Conservation (phyloP, 2,888 invertebrate genomes). For the Drosophila cognata region DNA sequence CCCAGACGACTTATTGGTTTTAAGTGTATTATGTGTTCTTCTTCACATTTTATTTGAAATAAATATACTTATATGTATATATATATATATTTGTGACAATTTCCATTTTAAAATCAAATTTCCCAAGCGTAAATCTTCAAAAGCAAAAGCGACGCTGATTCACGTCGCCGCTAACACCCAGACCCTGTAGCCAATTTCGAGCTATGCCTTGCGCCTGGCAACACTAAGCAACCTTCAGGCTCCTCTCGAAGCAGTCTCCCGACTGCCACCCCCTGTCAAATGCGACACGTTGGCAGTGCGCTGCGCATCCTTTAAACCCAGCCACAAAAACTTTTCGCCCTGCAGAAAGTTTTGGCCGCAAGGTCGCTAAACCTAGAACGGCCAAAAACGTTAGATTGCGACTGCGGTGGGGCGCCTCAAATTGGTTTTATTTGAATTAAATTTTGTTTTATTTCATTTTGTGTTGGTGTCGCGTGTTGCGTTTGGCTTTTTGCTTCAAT, state of each 20-base stretch:
- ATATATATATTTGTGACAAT: slow-evolving; percentile 25
- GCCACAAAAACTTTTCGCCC: slow-evolving; percentile 57
- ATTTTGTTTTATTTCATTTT: slow-evolving; percentile 77
- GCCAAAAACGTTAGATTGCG: slow-evolving; percentile 52
- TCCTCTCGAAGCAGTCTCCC: slow-evolving; percentile 23
- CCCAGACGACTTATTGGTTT: too few species aligned
- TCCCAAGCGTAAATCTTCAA: slow-evolving; percentile 64
- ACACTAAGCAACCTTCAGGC: slow-evolving; percentile 25
- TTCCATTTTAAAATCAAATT: slow-evolving; percentile 64
- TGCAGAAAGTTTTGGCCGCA: slow-evolving; percentile 66
- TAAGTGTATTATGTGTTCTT: background rate
- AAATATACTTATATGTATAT: slow-evolving; percentile 4
- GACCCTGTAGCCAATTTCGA: slow-evolving; percentile 56
- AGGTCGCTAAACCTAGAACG: slow-evolving; percentile 63
- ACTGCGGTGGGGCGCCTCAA: slow-evolving; percentile 37
- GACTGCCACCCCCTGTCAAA: slow-evolving; percentile 16
- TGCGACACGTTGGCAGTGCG: slow-evolving; percentile 55
- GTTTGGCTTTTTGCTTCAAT: slow-evolving; percentile 66
- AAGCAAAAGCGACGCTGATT: slow-evolving; percentile 64
- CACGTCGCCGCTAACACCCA: slow-evolving; percentile 9
- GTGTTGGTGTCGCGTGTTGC: slow-evolving; percentile 33
- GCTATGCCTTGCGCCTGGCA: slow-evolving; percentile 48
- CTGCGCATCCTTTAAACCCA: slow-evolving; percentile 41
- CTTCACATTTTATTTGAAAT: slow-evolving; percentile 1
- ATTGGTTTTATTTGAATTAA: slow-evolving; percentile 80